These are phyloP conservation scores for Drosophila falleni DNA, from an alignment of 2,888 invertebrate species.

Conservation along the genomic window DNA sequence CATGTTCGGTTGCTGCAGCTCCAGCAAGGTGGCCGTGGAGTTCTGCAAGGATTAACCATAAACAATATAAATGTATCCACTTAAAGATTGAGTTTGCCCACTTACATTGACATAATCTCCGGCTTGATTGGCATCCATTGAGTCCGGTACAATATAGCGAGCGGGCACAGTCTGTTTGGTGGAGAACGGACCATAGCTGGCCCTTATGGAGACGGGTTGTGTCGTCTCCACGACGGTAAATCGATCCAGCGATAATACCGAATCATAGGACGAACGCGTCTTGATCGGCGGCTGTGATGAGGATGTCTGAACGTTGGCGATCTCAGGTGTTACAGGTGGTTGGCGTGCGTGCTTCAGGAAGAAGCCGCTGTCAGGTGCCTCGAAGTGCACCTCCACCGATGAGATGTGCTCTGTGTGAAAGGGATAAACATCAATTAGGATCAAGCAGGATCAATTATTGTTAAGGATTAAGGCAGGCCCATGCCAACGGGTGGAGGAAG, in stretches of 20 bases:
- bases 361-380: constrained; percentile 96
- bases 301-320: constrained; percentile 81
- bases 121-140: constrained; percentile 87
- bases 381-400: constrained; percentile 95
- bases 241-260: constrained; percentile 92
- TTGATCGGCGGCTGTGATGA: constrained; percentile 67
- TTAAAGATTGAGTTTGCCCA: constrained; percentile 4
- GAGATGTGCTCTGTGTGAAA: constrained; percentile 88
- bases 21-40: constrained; percentile 87
- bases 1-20: constrained; percentile 89
- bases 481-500: not conserved
- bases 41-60: constrained; percentile 82
- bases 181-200: constrained; percentile 97
- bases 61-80: not conserved
- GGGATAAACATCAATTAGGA: not conserved
- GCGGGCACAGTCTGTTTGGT: constrained; percentile 97
- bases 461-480: not conserved
- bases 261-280: constrained; percentile 86
- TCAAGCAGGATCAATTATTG: not conserved
- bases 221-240: constrained; percentile 97
- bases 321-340: constrained; percentile 86
- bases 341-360: constrained; percentile 94
- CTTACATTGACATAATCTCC: constrained; percentile 84
- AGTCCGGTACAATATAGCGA: constrained; percentile 93
- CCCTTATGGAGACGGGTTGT: constrained; percentile 95